phyloP scores from a whole-genome alignment of 1,140 invertebrate genomes.

The Adoxophyes honmai region DNA sequence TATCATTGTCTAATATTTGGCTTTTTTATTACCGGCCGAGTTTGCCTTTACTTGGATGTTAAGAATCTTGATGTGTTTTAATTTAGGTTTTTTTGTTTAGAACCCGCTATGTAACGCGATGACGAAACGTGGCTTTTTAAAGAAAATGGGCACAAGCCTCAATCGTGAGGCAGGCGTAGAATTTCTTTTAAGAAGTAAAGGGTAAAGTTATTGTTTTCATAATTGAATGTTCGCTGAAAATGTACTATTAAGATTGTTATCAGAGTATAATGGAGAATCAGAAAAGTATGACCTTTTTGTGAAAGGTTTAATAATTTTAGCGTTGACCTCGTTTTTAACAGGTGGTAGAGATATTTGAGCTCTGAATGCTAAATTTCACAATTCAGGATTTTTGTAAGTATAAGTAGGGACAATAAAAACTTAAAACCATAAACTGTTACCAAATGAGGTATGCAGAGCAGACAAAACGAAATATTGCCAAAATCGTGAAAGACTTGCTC shows the following conservation, averaged over 20 bases:
- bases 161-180: not conserved
- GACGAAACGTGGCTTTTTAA: conserved; percentile 16
- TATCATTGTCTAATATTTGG: conserved; percentile 62
- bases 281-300: conserved; percentile 4
- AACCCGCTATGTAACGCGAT: conserved; percentile 6
- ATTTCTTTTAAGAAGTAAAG: conserved; percentile 14
- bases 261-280: not conserved
- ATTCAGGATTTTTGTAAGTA: too few species aligned
- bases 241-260: conserved; percentile 15
- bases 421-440: too few species aligned
- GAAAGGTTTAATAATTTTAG: not conserved
- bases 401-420: too few species aligned
- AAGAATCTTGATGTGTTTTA: conserved; percentile 15
- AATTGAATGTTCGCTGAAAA: conserved; percentile 21
- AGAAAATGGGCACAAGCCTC: conserved; percentile 9
- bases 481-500: too few species aligned
- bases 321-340: not conserved
- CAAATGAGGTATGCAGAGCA: too few species aligned
- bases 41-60: conserved; percentile 18
- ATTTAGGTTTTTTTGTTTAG: conserved; percentile 15
- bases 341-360: not conserved
- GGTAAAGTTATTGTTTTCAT: conserved; percentile 19
- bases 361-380: too few species aligned
- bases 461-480: too few species aligned
- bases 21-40: conserved; percentile 43